Percentiles rank a stretch among this genome's conserved stretches.
Evolutionary conservation across 2,797 vertebrate genomes (phyloP).

Genomic region (Myotis findleyi): DNA sequence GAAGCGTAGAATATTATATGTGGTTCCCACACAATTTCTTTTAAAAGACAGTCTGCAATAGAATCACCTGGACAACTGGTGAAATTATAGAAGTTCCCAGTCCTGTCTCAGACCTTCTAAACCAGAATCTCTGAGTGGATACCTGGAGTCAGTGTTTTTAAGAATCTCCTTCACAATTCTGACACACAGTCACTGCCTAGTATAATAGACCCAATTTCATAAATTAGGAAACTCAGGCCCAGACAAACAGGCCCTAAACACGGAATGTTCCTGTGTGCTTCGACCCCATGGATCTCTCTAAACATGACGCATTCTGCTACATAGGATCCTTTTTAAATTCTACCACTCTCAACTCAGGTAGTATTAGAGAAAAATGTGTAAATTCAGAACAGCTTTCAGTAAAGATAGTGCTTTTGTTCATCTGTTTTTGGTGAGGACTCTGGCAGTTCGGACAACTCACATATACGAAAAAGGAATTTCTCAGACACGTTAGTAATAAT

Average conservation of each 20-base stretch:
- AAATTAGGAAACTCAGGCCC: neutral
- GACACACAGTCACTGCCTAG: neutral
- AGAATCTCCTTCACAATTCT: neutral
- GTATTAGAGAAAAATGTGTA: neutral
- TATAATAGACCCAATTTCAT: neutral
- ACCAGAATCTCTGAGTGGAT: neutral
- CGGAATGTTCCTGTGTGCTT: neutral
- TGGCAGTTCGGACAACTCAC: neutral
- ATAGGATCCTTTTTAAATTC: neutral
- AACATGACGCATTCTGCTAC: neutral
- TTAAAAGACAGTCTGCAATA: neutral
- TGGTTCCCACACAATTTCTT: neutral
- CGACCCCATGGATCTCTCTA: neutral
- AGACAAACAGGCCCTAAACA: neutral
- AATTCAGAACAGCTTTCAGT: neutral
- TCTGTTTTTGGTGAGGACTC: neutral
- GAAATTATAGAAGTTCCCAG: neutral
- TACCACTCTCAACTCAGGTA: neutral
- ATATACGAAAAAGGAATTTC: conserved; percentile 4
- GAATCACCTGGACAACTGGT: neutral
- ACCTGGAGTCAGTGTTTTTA: neutral
- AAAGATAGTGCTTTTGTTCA: neutral
- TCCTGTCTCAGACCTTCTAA: neutral
- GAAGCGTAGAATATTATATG: neutral
- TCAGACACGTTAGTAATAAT: conserved; percentile 18